Evolutionary conservation across 1,140 invertebrate species (phyloP).

Genomic region (Lepidurus couesii): DNA sequence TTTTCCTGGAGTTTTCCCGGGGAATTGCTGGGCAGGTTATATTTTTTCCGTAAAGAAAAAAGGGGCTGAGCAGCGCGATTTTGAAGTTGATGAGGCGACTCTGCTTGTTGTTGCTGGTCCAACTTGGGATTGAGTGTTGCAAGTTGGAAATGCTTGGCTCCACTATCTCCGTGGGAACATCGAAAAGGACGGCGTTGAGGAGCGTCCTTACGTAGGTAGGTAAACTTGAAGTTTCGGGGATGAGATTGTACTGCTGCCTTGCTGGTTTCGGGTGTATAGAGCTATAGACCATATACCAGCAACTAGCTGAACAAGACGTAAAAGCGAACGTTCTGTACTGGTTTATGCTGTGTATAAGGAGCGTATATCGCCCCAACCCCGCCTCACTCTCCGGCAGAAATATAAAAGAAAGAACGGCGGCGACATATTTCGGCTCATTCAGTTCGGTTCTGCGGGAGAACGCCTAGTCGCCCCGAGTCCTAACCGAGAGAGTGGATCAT

Average conservation of each 20-base stretch:
- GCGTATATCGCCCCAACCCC: no score
- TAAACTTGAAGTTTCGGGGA: not conserved
- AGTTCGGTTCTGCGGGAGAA: not conserved
- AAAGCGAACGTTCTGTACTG: no score
- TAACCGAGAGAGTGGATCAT: slow-evolving; percentile 2
- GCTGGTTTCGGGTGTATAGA: no score
- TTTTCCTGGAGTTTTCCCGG: no score
- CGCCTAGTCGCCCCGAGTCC: slow-evolving; percentile 4
- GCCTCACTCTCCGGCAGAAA: no score
- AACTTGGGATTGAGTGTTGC: slow-evolving; percentile 8
- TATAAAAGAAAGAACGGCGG: not conserved
- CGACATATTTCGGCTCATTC: not conserved
- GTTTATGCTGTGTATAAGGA: no score
- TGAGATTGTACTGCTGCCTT: no score
- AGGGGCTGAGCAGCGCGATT: not conserved
- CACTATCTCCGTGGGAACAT: not conserved
- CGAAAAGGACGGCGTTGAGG: not conserved
- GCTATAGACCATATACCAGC: no score
- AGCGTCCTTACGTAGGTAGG: not conserved
- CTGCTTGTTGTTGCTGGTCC: not conserved
- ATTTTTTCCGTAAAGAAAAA: no score
- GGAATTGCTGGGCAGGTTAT: no score
- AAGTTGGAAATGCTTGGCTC: not conserved
- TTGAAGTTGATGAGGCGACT: not conserved
- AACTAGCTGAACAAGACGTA: no score